A percentile compares a stretch with the other conserved stretches of the same genome.
These are phyloP conservation scores for Diphyllodes magnificus DNA, from an alignment of 2,113 vertebrate genomes.

Conservation along the genomic window DNA sequence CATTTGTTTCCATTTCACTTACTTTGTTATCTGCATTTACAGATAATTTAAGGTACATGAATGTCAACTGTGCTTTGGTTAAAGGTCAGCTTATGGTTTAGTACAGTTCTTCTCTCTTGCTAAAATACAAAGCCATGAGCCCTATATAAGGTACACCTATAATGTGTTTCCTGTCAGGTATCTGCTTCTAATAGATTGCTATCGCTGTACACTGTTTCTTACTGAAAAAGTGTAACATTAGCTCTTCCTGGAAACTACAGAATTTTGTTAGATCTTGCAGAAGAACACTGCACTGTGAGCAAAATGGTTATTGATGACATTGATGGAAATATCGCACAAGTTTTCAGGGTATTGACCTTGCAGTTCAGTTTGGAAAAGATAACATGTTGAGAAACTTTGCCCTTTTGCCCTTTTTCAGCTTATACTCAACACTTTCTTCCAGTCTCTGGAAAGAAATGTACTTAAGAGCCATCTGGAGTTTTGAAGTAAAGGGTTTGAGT, in stretches of 20 bases:
- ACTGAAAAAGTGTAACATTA: neutral
- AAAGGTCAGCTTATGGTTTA: neutral
- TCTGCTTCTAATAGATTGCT: neutral
- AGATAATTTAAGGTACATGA: neutral
- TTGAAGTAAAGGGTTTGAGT: neutral
- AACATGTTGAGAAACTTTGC: neutral
- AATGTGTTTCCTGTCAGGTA: neutral
- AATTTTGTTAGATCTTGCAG: neutral
- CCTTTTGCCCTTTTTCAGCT: neutral
- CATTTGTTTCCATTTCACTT: neutral
- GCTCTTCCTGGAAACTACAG: neutral
- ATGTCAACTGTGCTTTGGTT: neutral
- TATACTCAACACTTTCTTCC: neutral
- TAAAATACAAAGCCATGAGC: neutral
- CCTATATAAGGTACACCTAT: neutral
- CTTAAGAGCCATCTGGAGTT: neutral
- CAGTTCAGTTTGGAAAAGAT: conserved; percentile 17
- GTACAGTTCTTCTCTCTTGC: neutral
- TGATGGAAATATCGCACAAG: neutral
- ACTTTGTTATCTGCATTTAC: neutral
- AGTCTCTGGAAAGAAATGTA: neutral
- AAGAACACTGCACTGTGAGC: neutral
- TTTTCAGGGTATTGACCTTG: conserved; percentile 34
- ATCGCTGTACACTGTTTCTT: neutral
- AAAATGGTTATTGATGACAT: neutral